Base-by-base conservation (phyloP, 2,113 vertebrate species). In the Laterallus jamaicensis region DNA sequence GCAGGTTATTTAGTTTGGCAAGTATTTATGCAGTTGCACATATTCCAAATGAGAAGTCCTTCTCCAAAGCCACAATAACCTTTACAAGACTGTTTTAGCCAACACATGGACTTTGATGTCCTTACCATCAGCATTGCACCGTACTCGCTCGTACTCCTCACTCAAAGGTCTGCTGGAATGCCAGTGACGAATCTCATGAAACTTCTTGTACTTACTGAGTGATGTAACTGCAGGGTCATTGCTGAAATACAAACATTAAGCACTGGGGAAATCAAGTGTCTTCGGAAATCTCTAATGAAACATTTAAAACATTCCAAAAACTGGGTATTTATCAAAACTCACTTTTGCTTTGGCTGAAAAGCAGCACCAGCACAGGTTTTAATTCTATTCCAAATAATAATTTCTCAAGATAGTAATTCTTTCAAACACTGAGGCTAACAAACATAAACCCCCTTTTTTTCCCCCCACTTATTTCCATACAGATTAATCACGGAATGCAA, bases 181-280 rank as follows among this genome's bases (percentile, higher is more conserved):
- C 96, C 97, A 97, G 44, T 95, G 96, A 88, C 1, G 19, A 71
- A 90, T 82, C n/a, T 97, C 94, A 94, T 96, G 70, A 92, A 88
- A 97, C 81, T 94, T 55, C 71, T 75, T 95, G 79, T 74, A 67
- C 81, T 92, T 93, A 44, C 5, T 47, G 78, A 96, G 63, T 39
- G 94, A 93, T 28, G 39, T 88, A 82, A 96, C 26, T 88, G 58
- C 60, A 75, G 83, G 73, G 67, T 96, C 86, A 63, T 93, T 67
- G 50, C 96, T 97, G 79, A 88, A 92, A 59, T 21, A 39, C n/a
- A 82, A 91, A 71, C 3, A 67, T 67, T 71, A 75, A 58, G 39
- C 5, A 71, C 4, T 64, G 6, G 22, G 66, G 37, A 64, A 66
- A 56, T 49, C 42, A 31, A 66, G 8, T 11, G 25, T n/a, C 67